phyloP scores from a whole-genome alignment of 2,888 invertebrate genomes.

The Drosophila mettleri region DNA sequence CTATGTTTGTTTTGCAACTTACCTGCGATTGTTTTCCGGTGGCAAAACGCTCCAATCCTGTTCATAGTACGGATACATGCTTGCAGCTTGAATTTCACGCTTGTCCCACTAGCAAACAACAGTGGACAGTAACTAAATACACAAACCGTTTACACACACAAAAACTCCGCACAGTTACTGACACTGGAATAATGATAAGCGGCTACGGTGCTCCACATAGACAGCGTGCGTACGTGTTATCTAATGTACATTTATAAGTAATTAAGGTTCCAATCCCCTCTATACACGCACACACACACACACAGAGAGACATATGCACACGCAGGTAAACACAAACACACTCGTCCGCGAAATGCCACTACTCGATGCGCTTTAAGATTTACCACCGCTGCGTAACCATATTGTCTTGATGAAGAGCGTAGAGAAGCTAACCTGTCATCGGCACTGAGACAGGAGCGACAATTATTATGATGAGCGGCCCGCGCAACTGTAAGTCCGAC shows the following conservation, averaged over 20 bases:
- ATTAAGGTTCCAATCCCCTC: slow-evolving; percentile 52
- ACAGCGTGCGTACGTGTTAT: slow-evolving; percentile 54
- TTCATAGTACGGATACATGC: slow-evolving; percentile 87
- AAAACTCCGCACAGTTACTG: slow-evolving; percentile 44
- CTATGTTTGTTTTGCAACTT: slow-evolving; percentile 71
- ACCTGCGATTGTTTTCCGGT: slow-evolving; percentile 94
- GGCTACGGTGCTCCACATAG: slow-evolving; percentile 57
- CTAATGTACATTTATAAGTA: slow-evolving; percentile 72
- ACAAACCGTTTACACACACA: slow-evolving; percentile 45
- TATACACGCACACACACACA: slow-evolving; percentile 3
- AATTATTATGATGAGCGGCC: slow-evolving; percentile 14
- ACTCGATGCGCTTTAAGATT: slow-evolving; percentile 16
- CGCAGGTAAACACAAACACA: slow-evolving; percentile 13
- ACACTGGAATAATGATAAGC: slow-evolving; percentile 63
- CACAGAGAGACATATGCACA: no score
- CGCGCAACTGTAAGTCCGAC: slow-evolving; percentile 49
- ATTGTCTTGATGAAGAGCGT: background rate
- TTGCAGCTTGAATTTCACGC: slow-evolving; percentile 16
- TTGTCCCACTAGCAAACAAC: slow-evolving; percentile 21
- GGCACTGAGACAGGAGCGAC: background rate
- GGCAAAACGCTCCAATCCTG: slow-evolving; percentile 94
- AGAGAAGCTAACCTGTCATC: background rate
- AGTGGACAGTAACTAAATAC: slow-evolving; percentile 42
- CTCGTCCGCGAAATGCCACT: slow-evolving; percentile 5
- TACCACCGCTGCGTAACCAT: slow-evolving; percentile 12